Base-by-base conservation (phyloP, 2,797 vertebrate genomes). In the Spondyliosoma cantharus region DNA sequence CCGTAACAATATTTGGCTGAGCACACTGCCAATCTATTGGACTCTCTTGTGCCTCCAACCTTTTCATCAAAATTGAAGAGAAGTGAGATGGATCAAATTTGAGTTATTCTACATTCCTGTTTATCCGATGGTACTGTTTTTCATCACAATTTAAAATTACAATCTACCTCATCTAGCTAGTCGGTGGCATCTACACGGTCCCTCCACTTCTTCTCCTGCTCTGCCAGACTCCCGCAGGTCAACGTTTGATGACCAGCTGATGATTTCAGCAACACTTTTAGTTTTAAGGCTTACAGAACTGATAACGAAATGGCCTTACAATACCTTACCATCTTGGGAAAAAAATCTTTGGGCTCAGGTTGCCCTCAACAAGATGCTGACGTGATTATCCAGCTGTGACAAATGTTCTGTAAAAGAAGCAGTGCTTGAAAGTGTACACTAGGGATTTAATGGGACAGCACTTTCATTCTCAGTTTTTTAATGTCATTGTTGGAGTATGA, bases 101-200 rank as follows among this genome's bases (percentile, higher is more conserved):
- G 42, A 77, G 63, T 66, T 29, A 42, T 63, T 82, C 27, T 64
- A 78, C 87, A 88, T 90, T 91, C 86, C 87, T 65, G 32, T 70
- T 71, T 20, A 65, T 72, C 60, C 70, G 60, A 27, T 71, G 27
- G 56, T 27, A n/a, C n/a, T 3, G 13, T 56, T 86, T 59, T 50
- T 73, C 45, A 56, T 49, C 32, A 61, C 58, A 76, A 48, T 67
- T 69, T n/a, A 16, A 42, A 50, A 62, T 80, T 45, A 63, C 29
- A 57, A 94, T 95, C 95, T 96, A 95, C 95, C 95, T 96, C 95
- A 94, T 89, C 54, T 37, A 83, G 87, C 82, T 84, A 74, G 63
- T 56, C 50, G 15, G 50, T 87, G 86, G 86, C 78, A 46, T 81
- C 70, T 81, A 70, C 76, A 64, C 42, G 84, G 68, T 71, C 84